Percentiles rank a stretch among this genome's conserved stretches.
Conservation (phyloP, 2,797 vertebrate species). For the Dallia pectoralis region DNA sequence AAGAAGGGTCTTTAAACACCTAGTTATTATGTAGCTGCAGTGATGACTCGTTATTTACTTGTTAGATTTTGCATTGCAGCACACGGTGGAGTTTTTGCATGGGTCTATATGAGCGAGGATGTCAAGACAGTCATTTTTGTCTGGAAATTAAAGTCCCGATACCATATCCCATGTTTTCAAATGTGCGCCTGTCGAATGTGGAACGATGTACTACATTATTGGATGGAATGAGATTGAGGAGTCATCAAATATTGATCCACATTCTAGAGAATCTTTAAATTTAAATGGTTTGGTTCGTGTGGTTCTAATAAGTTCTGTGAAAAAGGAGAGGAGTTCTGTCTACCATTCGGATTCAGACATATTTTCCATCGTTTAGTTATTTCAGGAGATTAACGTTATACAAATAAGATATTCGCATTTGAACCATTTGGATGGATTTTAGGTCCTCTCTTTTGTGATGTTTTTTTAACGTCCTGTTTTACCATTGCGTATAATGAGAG, state of each 20-base stretch:
- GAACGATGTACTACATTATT: slow-evolving; percentile 49
- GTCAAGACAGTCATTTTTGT: background rate
- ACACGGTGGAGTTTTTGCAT: background rate
- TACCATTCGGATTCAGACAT: background rate
- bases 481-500: background rate
- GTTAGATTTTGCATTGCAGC: background rate
- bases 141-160: slow-evolving; percentile 24
- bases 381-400: background rate
- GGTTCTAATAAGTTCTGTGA: slow-evolving; percentile 47
- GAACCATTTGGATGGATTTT: slow-evolving; percentile 5
- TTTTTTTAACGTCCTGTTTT: slow-evolving; percentile 1
- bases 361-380: background rate
- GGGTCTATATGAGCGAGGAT: background rate
- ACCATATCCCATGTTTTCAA: slow-evolving; percentile 55
- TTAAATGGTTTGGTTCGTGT: slow-evolving; percentile 36
- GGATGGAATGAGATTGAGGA: slow-evolving; percentile 50
- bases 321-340: slow-evolving; percentile 8
- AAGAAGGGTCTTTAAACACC: background rate
- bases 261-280: slow-evolving; percentile 60
- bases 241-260: slow-evolving; percentile 54
- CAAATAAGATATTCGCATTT: slow-evolving; percentile 14
- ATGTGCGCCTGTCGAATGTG: slow-evolving; percentile 55
- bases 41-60: background rate
- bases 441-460: background rate
- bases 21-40: background rate